Base-by-base conservation (phyloP, 1,140 invertebrate species). In the Lordiphosa clarofinis region DNA sequence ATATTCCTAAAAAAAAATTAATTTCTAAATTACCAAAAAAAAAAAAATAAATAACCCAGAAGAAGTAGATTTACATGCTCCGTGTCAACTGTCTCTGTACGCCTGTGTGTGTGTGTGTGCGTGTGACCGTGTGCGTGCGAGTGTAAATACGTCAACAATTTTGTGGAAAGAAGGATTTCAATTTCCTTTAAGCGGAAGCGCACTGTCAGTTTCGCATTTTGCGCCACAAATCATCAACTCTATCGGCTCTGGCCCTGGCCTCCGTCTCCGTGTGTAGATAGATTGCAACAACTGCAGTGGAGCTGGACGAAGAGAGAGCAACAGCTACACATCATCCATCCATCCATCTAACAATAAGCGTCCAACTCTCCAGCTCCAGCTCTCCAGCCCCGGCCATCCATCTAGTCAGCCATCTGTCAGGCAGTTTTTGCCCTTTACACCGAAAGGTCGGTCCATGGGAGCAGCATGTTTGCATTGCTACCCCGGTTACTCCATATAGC, bases 71-170 rank as follows among this genome's bases (percentile, higher is more conserved):
- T 28, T 49, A 63, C 60, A 65, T 53, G 44, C 58, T 62, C 35
- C 33, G 13, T 48, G 60, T 64, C 44, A 19, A 46, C 24, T 33
- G 43, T n/a, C n/a, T 46, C 31, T 31, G 15, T 15, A 5, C 15
- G 35, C 11, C 9, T 4, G 11, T 19, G 12, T 21, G 11, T 47
- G 42, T n/a, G n/a, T n/a, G n/a, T n/a, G n/a, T n/a, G n/a, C n/a
- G 3, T 47, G 43, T 19, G 10, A 38, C 2, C 47, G 9, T 46
- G 33, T 50, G 31, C 39, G 28, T 56, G 60, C 67, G 53, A 63
- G 71, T 74, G 76, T 76, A 82, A 82, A 82, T 75, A 76, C 67
- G 72, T 81, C 76, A 81, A 81, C 76, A 81, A 81, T 82, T 81
- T 81, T 75, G 76, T 68, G 78, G 50, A 82, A 81, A 82, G 72